Evolutionary conservation across 2,888 invertebrate genomes (phyloP).

Genomic region (Rhaphigaster nebulosa): DNA sequence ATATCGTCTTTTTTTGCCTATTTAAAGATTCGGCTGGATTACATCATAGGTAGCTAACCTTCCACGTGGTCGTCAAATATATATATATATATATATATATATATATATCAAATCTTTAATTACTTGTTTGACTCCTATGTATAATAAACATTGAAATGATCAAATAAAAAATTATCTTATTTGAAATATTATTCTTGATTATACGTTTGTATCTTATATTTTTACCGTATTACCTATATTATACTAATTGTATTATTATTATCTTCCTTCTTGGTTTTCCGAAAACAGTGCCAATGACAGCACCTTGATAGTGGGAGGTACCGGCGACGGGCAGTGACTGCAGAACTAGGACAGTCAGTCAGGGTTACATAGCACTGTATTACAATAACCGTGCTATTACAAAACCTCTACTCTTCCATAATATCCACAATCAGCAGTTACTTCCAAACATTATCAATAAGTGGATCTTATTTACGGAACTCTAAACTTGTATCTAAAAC

Average conservation of each 20-base stretch:
- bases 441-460: background rate
- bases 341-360: background rate
- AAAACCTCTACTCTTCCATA: background rate
- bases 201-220: no score
- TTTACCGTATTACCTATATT: no score
- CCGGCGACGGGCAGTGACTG: background rate
- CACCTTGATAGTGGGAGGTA: background rate
- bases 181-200: no score
- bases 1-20: no score
- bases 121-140: no score
- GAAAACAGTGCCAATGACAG: background rate
- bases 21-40: no score
- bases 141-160: no score
- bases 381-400: background rate
- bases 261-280: background rate
- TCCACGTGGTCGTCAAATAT: no score
- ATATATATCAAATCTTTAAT: no score
- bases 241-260: background rate
- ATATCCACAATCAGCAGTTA: conserved; percentile 29
- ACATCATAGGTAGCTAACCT: no score
- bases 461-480: background rate
- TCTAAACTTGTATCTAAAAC: background rate
- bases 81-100: no score
- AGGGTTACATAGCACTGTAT: background rate
- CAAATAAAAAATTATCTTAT: no score